Conservation (phyloP, 2,113 vertebrate genomes). For the Regulus satrapa region DNA sequence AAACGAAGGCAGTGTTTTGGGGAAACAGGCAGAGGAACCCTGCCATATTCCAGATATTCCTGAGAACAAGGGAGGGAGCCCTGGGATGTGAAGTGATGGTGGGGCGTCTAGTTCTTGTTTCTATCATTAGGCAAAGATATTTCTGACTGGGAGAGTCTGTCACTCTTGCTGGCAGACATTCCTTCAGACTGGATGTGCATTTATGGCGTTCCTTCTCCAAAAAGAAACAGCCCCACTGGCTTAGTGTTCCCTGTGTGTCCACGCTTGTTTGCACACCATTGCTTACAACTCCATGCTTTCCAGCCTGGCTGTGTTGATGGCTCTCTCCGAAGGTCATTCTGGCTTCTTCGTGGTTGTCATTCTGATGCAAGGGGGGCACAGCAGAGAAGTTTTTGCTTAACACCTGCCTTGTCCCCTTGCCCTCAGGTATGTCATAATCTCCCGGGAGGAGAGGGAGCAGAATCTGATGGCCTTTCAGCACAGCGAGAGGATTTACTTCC, state of each 20-base stretch:
- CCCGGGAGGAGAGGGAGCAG: constrained; percentile 84
- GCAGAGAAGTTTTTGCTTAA: not conserved
- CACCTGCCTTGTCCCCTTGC: not conserved
- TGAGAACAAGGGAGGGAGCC: not conserved
- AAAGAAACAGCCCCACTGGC: not conserved
- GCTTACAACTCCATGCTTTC: not conserved
- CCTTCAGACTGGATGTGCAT: not conserved
- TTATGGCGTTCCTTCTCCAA: not conserved
- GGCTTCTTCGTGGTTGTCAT: not conserved
- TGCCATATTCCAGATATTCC: not conserved
- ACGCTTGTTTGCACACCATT: not conserved
- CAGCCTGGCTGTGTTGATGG: not conserved
- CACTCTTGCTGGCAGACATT: not conserved
- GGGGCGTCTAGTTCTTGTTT: not conserved
- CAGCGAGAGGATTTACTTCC: constrained; percentile 86
- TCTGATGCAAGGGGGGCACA: not conserved
- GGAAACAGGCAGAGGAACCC: not conserved
- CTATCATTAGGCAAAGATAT: not conserved
- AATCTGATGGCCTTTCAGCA: constrained; percentile 93
- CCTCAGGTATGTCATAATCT: constrained; percentile 87
- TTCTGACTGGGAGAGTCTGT: not conserved
- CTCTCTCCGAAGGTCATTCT: constrained; percentile 17
- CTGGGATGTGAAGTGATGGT: not conserved
- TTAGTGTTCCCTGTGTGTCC: not conserved
- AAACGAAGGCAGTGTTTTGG: not conserved